Percentiles rank a stretch among this genome's conserved stretches.
These are phyloP conservation scores for Tamias sibiricus DNA, from an alignment of 2,113 vertebrate species.

Conservation along the genomic window DNA sequence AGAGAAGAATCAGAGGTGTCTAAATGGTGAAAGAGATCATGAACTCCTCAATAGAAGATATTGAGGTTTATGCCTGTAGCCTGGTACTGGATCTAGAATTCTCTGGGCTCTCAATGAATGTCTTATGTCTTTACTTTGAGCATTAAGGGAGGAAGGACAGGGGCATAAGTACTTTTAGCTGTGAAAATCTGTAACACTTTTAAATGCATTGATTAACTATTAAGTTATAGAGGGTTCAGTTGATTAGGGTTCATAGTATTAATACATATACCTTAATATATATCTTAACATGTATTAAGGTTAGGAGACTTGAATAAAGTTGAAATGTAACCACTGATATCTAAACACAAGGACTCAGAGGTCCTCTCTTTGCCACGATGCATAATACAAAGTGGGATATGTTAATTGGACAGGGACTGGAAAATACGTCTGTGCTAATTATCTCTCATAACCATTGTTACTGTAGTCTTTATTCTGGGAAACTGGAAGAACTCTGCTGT, in stretches of 20 bases:
- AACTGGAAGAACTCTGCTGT: not conserved
- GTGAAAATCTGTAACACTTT: conserved; percentile 36
- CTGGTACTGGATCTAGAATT: not conserved
- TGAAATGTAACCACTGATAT: conserved; percentile 3
- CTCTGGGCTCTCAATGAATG: not conserved
- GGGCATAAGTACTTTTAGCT: not conserved
- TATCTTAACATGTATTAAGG: not conserved
- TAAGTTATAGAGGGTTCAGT: not conserved
- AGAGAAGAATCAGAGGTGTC: conserved; percentile 35
- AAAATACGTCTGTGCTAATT: conserved; percentile 23
- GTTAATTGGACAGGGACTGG: conserved; percentile 34
- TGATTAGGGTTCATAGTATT: conserved; percentile 27
- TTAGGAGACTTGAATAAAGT: not conserved
- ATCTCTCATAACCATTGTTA: conserved; percentile 28
- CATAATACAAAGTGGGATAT: conserved; percentile 29
- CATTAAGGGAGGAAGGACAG: not conserved
- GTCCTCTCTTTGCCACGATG: not conserved
- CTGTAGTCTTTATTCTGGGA: conserved; percentile 12
- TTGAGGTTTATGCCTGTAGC: not conserved
- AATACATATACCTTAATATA: too few species aligned
- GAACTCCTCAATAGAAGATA: not conserved
- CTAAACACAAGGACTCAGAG: conserved; percentile 34
- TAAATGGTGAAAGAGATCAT: not conserved
- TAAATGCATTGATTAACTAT: not conserved
- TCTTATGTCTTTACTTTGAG: not conserved